A percentile compares a stretch with the other conserved stretches of the same genome.
Conservation (phyloP, 2,113 vertebrate genomes). For the Zosterops lateralis region DNA sequence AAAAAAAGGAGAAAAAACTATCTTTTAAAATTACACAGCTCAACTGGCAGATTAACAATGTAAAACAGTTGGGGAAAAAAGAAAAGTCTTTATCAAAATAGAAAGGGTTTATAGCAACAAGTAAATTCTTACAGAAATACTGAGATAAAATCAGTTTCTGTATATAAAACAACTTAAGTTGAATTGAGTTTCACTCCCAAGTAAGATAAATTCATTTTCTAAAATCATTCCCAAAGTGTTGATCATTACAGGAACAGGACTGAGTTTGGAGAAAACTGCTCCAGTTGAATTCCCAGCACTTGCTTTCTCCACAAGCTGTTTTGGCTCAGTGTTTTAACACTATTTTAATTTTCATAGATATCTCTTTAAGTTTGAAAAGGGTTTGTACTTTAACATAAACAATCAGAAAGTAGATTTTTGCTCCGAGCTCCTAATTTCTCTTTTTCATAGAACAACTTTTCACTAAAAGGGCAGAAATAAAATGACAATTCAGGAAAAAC, state of each 20-base stretch:
- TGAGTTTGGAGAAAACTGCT: constrained; percentile 26
- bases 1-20: not conserved
- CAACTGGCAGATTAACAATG: constrained; percentile 37
- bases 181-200: constrained; percentile 5
- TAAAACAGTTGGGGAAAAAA: not conserved
- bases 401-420: not conserved
- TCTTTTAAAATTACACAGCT: not conserved
- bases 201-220: constrained; percentile 26
- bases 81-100: constrained; percentile 40
- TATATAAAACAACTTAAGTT: constrained; percentile 39
- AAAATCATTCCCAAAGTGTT: constrained; percentile 30
- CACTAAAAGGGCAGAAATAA: not conserved
- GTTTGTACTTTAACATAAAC: not conserved
- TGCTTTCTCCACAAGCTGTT: constrained; percentile 4
- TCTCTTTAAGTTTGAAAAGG: not conserved
- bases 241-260: constrained; percentile 19
- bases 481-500: not conserved
- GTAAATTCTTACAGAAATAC: constrained; percentile 39
- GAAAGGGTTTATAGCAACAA: constrained; percentile 42
- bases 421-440: not conserved
- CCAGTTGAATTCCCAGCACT: not conserved
- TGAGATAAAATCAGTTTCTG: constrained; percentile 32
- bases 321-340: not conserved
- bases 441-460: not conserved
- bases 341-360: constrained; percentile 19